phyloP scores from a whole-genome alignment of 2,888 invertebrate species.

The Bombylius major region DNA sequence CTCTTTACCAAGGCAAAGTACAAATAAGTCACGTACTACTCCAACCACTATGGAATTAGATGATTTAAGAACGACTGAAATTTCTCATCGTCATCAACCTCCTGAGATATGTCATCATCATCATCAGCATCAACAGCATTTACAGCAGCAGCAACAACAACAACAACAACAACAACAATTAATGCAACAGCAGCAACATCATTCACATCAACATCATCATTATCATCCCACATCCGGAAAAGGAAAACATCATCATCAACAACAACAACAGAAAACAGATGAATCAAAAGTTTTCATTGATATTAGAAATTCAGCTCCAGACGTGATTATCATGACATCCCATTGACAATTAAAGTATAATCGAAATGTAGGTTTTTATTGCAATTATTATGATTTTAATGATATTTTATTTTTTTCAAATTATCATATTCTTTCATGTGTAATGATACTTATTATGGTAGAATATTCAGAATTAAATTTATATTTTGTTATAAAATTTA shows the following conservation, averaged over 20 bases:
- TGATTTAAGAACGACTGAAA: constrained; percentile 8
- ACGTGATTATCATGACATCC: constrained; percentile 66
- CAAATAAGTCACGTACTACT: constrained; percentile 13
- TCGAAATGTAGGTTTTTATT: neutral
- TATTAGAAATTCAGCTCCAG: constrained; percentile 79
- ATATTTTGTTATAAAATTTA: no score
- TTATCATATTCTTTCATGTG: no score
- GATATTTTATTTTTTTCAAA: no score
- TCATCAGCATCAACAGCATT: constrained; percentile 31
- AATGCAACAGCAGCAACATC: constrained; percentile 11
- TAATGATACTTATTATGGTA: no score
- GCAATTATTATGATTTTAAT: neutral
- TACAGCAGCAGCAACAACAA: constrained; percentile 28
- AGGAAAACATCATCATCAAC: constrained; percentile 16
- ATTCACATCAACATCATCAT: constrained; percentile 1
- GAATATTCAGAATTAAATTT: no score
- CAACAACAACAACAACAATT: constrained; percentile 22
- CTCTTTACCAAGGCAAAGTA: constrained; percentile 23
- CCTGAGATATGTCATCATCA: constrained; percentile 30
- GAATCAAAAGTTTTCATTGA: constrained; percentile 59
- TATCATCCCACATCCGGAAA: neutral
- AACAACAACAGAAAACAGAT: constrained; percentile 24
- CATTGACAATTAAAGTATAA: constrained; percentile 50
- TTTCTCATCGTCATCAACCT: constrained; percentile 11
- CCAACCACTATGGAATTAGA: constrained; percentile 8